Evolutionary conservation across 2,113 vertebrate species (phyloP), one percentile per base, ranked within the genome.

Genomic region (Apeltes quadracus): DNA sequence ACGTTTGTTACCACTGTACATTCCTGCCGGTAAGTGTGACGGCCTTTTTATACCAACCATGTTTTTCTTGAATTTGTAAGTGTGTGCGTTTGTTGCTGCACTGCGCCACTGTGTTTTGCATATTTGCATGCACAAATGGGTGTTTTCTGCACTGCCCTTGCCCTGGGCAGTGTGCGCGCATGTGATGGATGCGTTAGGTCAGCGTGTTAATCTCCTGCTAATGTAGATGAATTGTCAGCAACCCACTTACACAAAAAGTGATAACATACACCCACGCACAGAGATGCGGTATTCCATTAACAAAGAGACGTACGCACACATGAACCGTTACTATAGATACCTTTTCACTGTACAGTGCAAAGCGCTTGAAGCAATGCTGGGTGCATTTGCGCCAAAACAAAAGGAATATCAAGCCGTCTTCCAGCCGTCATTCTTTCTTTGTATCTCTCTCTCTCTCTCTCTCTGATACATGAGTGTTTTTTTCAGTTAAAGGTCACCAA

Each of bases 121-220:
- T 78, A 76, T 86, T 79, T 58, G 50, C 58, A 63, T 54, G 51
- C 18, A 34, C 12, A 50, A 1, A 5, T 51, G 16, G 44, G 15
- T 54, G 73, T 64, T 63, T 53, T 56, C 64, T 62, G 25, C 6
- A 13, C 62, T 88, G 89, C 72, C 87, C 83, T 89, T 90, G 87
- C 72, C 59, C 64, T 16, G 55, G 77, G 84, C 75, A 54, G 64
- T 25, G 51, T 54, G 2, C 3, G 16, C 51, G 64, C 10, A 0
- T 46, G 56, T 91, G 90, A 90, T 90, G 84, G 87, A 90, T 90
- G 89, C 61, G 61, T 76, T 76, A 80, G 90, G 90, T 87, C 80
- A 90, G 84, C 79, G 78, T 86, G 89, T 90, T 92, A 90, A 90
- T 90, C 85, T 92, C 80, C 75, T 76, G 69, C 76, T 91, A 90